Evolutionary conservation across 2,797 vertebrate genomes (phyloP).

Genomic region (Poecile montanus): DNA sequence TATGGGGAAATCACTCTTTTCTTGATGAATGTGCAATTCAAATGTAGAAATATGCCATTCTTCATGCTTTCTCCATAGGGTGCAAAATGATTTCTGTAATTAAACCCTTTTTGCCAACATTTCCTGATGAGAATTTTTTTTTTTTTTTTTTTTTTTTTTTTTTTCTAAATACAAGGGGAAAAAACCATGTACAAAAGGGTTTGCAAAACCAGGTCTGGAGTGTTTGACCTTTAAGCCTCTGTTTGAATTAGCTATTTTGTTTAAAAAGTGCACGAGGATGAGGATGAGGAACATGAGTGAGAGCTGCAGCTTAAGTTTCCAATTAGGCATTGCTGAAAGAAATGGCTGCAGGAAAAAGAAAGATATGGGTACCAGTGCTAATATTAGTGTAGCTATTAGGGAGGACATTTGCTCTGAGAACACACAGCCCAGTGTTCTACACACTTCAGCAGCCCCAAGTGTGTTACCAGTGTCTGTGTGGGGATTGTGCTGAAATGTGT

Average conservation of each 20-base stretch:
- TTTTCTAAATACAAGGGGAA: not conserved
- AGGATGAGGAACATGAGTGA: not conserved
- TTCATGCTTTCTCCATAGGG: conserved; percentile 61
- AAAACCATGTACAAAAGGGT: not conserved
- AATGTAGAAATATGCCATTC: conserved; percentile 61
- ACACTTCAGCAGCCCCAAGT: not conserved
- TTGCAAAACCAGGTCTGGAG: not conserved
- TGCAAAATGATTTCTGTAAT: conserved; percentile 61
- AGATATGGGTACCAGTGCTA: not conserved
- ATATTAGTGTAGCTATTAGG: not conserved
- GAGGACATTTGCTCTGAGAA: not conserved
- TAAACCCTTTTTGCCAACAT: conserved; percentile 53
- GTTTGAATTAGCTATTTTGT: not conserved
- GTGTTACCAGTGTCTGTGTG: not conserved
- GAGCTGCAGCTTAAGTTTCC: not conserved
- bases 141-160: not conserved
- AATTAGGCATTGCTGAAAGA: not conserved
- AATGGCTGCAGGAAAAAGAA: not conserved
- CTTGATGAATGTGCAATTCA: conserved; percentile 68
- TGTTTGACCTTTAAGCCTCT: conserved; percentile 8
- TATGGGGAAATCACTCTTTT: conserved; percentile 58
- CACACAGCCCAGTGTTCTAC: not conserved
- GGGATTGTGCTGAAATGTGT: not conserved
- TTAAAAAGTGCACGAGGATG: not conserved
- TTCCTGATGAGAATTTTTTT: conserved; percentile 23